phyloP scores from a whole-genome alignment of 2,113 vertebrate species.

The Aplodontia rufa region DNA sequence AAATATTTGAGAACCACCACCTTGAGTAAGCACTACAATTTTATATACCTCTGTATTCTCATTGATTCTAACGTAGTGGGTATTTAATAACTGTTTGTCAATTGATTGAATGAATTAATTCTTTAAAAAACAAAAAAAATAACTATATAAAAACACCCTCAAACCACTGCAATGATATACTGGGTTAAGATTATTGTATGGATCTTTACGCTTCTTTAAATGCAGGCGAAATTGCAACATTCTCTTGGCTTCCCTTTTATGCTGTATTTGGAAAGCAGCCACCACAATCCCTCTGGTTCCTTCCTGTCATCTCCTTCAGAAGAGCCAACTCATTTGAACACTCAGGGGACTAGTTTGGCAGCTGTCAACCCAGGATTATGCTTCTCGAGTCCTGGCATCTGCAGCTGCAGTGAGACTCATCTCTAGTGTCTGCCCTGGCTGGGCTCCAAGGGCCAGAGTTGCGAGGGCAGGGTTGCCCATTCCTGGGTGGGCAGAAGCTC shows the following conservation, averaged over 20 bases:
- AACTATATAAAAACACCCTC: neutral
- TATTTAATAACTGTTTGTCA: neutral
- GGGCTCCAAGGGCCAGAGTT: conserved; percentile 57
- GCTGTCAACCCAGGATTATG: conserved; percentile 80
- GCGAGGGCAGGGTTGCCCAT: conserved; percentile 40
- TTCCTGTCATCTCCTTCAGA: conserved; percentile 80
- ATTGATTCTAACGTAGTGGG: neutral
- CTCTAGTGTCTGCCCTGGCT: conserved; percentile 77
- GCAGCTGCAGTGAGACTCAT: conserved; percentile 58
- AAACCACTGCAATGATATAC: neutral
- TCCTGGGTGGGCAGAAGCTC: conserved; percentile 57
- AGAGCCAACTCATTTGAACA: conserved; percentile 74
- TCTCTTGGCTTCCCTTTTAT: conserved; percentile 69
- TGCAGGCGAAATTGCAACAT: conserved; percentile 1
- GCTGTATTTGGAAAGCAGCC: conserved; percentile 74
- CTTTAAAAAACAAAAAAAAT: neutral
- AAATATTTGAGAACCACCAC: neutral
- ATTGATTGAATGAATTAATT: neutral
- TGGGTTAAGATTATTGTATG: conserved; percentile 19
- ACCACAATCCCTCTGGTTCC: conserved; percentile 67
- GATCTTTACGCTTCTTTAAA: conserved; percentile 55
- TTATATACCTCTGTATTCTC: neutral
- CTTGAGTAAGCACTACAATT: neutral
- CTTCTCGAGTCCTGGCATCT: conserved; percentile 78
- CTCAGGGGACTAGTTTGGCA: conserved; percentile 79